Base-by-base conservation (phyloP, 2,113 vertebrate genomes). In the Pseudonaja textilis region DNA sequence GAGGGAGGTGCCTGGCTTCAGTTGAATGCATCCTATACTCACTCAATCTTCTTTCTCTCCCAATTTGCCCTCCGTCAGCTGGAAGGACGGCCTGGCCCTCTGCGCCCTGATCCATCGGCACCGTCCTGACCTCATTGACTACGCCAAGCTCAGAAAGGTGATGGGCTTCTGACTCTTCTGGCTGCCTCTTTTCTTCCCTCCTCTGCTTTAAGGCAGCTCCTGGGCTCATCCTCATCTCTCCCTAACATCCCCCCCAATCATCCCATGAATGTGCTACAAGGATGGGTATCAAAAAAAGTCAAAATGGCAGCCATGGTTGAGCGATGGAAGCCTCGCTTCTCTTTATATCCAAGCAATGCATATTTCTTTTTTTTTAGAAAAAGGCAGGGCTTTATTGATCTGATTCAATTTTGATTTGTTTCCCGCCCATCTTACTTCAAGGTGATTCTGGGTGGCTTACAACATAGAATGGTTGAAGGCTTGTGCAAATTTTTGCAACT, bases 71-170 rank as follows among this genome's bases (percentile, higher is more conserved):
- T 10, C 12, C 23, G 59, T 5, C 97, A 99, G 98, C 96, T 99
- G 98, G 98, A 99, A 99, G 97, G 98, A 99, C 50, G 98, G 98
- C 94, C 97, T 99, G 96, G 98, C 98, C 92, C 98, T 99, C 96
- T 99, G 98, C 29, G 98, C 98, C 95, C 98, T 99, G 97, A 99
- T 99, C 97, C 98, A 99, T 97, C 98, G 98, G 95, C 98, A 99
- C 96, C 98, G 98, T 96, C 99, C 99, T 0, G 98, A 99, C 97
- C 98, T 99, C 95, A 98, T 99, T 39, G 99, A 99, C 96, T 99
- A 99, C 89, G 98, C 98, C 97, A 99, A 98, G 96, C 98, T 99
- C 95, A 98, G 98, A 97, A 99, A 99, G 98, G 99, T 99, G 86
- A 42, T 8, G 14, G 4, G 2, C 61, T 55, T 55, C 55, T 12